Conservation (phyloP, 2,113 vertebrate species). For the Gavia stellata region DNA sequence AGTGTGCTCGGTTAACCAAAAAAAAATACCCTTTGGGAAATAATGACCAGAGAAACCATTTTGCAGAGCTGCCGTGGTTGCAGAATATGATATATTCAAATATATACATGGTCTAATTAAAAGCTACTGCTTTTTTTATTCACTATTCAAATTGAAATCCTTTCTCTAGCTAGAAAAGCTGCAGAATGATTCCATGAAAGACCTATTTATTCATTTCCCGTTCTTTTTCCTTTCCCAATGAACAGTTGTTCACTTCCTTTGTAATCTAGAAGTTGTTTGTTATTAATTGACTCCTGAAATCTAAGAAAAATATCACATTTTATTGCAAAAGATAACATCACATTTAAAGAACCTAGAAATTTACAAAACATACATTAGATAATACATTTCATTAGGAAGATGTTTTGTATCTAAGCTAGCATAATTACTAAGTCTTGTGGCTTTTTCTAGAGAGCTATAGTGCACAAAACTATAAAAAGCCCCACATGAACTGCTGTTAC, state of each 20-base stretch:
- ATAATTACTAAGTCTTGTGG: neutral
- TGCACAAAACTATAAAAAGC: neutral
- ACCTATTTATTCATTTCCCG: neutral
- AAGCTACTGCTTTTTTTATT: neutral
- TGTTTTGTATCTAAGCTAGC: constrained; percentile 26
- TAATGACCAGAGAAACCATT: neutral
- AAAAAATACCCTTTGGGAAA: neutral
- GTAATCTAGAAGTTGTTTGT: neutral
- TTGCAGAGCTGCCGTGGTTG: neutral
- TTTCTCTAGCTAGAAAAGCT: neutral
- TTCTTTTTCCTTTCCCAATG: neutral
- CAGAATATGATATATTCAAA: neutral
- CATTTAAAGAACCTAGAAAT: constrained; percentile 68
- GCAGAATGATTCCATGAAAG: neutral
- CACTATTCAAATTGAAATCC: neutral
- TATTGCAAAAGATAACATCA: constrained; percentile 70
- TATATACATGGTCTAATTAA: neutral
- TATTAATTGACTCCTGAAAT: constrained; percentile 55
- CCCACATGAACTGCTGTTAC: neutral
- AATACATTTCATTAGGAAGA: constrained; percentile 39
- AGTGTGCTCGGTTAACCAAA: neutral
- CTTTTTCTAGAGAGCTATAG: neutral
- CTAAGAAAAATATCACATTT: constrained; percentile 68
- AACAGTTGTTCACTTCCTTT: neutral
- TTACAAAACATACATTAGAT: constrained; percentile 52